phyloP scores from a whole-genome alignment of 35 echinoderm and acorn worm genomes.

The Anneissia japonica region DNA sequence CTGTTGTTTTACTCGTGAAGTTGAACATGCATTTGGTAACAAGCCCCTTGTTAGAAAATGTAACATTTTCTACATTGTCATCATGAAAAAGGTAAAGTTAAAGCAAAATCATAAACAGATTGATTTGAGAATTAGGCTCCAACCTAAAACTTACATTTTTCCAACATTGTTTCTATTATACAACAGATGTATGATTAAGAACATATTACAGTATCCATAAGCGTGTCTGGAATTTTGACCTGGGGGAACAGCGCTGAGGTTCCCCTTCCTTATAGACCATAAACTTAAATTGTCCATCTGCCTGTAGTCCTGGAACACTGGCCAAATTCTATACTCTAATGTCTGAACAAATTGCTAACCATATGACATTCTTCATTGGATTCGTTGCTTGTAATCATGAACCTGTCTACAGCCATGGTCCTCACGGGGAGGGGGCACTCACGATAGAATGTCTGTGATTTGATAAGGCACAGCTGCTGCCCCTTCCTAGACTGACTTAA shows the following conservation, averaged over 20 bases:
- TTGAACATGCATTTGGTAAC: no score
- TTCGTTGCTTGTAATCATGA: not conserved
- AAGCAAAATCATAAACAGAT: not conserved
- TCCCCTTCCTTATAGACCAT: not conserved
- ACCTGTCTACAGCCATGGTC: not conserved
- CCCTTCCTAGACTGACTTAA: not conserved
- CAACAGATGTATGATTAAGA: not conserved
- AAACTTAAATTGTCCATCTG: not conserved
- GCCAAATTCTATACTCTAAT: not conserved
- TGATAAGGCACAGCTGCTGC: not conserved
- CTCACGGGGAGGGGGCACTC: not conserved
- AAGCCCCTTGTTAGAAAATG: no score
- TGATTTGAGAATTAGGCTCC: not conserved
- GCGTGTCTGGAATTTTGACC: not conserved
- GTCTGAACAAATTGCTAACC: not conserved
- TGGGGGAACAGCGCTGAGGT: not conserved
- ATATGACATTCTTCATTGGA: not conserved
- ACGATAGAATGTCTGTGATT: not conserved
- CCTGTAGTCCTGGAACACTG: not conserved
- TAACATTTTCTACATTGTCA: not conserved
- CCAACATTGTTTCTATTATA: not conserved
- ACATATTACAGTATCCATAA: not conserved
- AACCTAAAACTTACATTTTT: not conserved
- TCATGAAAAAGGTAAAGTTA: not conserved
- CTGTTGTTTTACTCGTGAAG: no score